Evolutionary conservation across 2,797 vertebrate genomes (phyloP).

Genomic region (Rhinogobio ventralis): DNA sequence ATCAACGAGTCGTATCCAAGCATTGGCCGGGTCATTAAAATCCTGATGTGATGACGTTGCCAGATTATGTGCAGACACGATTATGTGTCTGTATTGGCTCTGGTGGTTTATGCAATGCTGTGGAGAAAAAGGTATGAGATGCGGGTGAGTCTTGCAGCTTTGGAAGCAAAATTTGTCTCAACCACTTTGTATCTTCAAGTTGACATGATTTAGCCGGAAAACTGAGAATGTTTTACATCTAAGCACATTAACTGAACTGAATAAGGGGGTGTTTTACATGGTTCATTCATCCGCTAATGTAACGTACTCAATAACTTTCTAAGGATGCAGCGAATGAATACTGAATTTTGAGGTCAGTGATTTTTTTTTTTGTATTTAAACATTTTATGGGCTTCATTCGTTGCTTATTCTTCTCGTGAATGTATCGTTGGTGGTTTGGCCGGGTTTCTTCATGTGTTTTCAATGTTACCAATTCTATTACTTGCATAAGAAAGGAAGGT

Average conservation of each 20-base stretch:
- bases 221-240: neutral
- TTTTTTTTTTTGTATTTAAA: constrained; percentile 25
- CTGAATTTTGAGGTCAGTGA: constrained; percentile 25
- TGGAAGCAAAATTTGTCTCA: neutral
- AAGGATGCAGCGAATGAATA: neutral
- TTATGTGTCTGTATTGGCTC: constrained; percentile 72
- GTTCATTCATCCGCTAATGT: neutral
- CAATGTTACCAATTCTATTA: constrained; percentile 64
- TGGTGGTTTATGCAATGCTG: constrained; percentile 58
- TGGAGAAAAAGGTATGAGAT: constrained; percentile 62
- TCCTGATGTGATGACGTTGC: constrained; percentile 72
- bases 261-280: neutral
- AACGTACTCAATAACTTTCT: constrained; percentile 16
- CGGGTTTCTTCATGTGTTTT: constrained; percentile 72
- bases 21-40: constrained; percentile 74
- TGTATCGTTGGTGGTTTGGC: constrained; percentile 49
- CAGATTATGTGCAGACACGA: constrained; percentile 62
- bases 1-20: constrained; percentile 70
- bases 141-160: constrained; percentile 54
- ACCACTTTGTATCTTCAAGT: neutral
- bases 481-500: constrained; percentile 59
- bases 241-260: neutral
- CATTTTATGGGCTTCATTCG: constrained; percentile 57
- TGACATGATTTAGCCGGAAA: neutral
- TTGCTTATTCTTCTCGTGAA: constrained; percentile 50